Evolutionary conservation across 2,888 invertebrate genomes (phyloP), one percentile per base, ranked within the genome.

Genomic region (Drosophila neotestacea): DNA sequence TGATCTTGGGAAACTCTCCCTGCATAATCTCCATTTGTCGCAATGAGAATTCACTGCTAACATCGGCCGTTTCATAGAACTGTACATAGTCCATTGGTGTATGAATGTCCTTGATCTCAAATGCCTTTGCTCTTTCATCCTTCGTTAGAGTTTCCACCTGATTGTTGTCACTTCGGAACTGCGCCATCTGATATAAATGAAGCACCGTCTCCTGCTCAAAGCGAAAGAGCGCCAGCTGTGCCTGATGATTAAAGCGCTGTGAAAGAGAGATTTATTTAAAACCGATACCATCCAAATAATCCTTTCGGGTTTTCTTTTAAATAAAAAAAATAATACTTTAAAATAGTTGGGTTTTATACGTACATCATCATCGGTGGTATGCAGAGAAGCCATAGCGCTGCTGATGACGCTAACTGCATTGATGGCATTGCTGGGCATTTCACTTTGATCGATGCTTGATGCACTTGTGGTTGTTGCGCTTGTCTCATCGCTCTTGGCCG

Each of bases 361-460:
- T 69, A 92, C 92, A 84, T 92, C 91, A 56, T 92, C 91, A 27
- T 92, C 92, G 30, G 91, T 89, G 28, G 90, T 92, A 46, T 90
- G 90, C 34, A 92, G 69, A 3, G 92, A 91, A 11, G 93, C 91
- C 91, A 92, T 92, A 32, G 92, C 92, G 68, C 93, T 92, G 77
- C 93, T 92, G 27, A 93, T 91, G 10, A 93, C 91, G 48, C 92
- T 91, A 0, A 93, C 91, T 9, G 91, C 92, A 85, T 92, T 91
- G 39, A 92, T 85, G 4, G 90, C 82, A 72, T 87, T 90, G 52
- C 76, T 87, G 30, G 85, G 82, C 61, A 85, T 78, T 22, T 88
- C 81, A 30, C 85, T 83, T n/a, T 74, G 85, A 54, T 85, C 86
- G 16, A 81, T 55, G 28, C 84, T 85, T 0, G 81, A 81, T 10